Evolutionary conservation across 2,113 vertebrate species (phyloP).

Genomic region (Eptatretus burgeri): DNA sequence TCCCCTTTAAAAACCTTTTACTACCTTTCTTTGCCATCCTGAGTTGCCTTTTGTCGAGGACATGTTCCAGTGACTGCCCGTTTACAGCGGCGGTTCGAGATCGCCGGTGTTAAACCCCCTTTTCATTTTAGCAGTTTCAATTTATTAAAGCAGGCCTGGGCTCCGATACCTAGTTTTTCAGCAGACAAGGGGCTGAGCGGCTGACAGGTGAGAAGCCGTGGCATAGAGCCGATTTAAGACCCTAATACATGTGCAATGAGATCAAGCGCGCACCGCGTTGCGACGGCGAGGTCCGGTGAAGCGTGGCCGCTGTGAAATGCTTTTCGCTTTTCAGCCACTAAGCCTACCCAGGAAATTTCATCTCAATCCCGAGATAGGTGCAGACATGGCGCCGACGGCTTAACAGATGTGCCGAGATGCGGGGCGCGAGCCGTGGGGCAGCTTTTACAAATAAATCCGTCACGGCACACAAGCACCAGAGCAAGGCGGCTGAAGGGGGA

Average conservation of each 20-base stretch:
- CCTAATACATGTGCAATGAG: conserved; percentile 5
- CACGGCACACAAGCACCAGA: too few species aligned
- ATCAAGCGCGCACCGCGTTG: conserved; percentile 3
- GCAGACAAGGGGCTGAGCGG: too few species aligned
- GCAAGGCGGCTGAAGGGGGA: too few species aligned
- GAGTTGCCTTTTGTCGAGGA: too few species aligned
- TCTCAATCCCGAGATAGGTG: conserved; percentile 2
- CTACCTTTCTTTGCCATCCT: too few species aligned
- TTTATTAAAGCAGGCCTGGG: conserved; percentile 1
- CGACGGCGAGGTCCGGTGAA: not conserved
- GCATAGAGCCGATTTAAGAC: not conserved
- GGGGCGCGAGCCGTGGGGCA: too few species aligned
- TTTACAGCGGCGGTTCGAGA: not conserved
- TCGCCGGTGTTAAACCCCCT: conserved; percentile 3
- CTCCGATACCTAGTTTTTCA: too few species aligned
- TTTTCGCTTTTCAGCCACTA: not conserved
- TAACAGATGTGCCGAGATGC: not conserved
- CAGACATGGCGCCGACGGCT: conserved; percentile 4
- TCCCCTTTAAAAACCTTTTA: too few species aligned
- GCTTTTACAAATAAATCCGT: too few species aligned
- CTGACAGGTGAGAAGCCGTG: too few species aligned
- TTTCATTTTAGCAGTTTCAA: conserved; percentile 6
- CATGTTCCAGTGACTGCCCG: conserved; percentile 2
- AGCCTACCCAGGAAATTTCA: not conserved
- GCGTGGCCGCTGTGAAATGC: not conserved